These are phyloP conservation scores for Anseranas semipalmata DNA, from an alignment of 2,113 vertebrate species.

Conservation along the genomic window DNA sequence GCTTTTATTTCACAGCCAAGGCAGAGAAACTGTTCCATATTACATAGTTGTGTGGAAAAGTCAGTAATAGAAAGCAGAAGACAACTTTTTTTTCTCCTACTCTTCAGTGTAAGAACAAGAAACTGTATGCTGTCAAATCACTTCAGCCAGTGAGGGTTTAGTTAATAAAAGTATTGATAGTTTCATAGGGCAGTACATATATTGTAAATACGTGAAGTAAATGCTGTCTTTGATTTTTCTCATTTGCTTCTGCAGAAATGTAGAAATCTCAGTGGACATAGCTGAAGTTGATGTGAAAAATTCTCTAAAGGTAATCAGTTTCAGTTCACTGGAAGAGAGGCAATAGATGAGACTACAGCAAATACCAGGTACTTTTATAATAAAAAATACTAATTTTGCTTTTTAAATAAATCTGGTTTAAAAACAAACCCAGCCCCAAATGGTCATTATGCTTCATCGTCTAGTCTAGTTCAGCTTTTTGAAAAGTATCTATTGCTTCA, in stretches of 20 bases:
- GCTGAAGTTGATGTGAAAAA: neutral
- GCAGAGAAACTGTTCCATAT: neutral
- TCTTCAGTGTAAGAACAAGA: neutral
- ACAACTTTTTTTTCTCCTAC: neutral
- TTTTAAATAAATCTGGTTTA: neutral
- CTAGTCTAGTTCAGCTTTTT: neutral
- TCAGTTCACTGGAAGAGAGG: neutral
- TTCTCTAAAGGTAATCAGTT: neutral
- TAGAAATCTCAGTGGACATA: neutral
- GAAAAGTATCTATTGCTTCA: neutral
- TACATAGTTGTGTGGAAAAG: too few species aligned
- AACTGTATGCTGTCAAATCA: fast-evolving
- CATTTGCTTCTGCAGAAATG: neutral
- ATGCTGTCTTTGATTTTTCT: neutral
- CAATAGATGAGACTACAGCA: neutral
- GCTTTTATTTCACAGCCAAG: neutral
- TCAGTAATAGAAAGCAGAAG: neutral
- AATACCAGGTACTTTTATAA: neutral
- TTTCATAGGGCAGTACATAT: too few species aligned
- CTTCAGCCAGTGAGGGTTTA: neutral
- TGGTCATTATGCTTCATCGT: neutral
- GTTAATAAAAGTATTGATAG: neutral
- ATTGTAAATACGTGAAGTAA: neutral
- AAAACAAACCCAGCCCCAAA: neutral
- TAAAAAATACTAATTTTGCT: neutral